Percentiles rank a stretch among this genome's conserved stretches.
Evolutionary conservation across 2,797 vertebrate genomes (phyloP).

Genomic region (Spinibarbus caldwelli): DNA sequence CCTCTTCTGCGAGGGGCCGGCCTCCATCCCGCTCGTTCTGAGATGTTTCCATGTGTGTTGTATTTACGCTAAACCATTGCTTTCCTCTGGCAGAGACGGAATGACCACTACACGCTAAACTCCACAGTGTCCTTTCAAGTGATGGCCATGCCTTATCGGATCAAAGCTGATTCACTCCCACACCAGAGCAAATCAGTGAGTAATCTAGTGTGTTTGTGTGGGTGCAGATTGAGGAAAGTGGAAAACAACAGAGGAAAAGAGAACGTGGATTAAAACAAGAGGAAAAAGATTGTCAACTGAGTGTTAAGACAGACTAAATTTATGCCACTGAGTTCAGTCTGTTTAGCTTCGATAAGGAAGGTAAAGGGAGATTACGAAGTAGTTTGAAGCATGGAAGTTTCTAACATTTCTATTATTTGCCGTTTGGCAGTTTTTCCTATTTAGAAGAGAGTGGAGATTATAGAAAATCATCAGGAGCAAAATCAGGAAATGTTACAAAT

Average conservation of each 20-base stretch:
- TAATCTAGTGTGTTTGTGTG: conserved; percentile 49
- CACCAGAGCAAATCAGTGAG: conserved; percentile 87
- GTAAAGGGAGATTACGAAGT: conserved; percentile 37
- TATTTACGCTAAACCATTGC: conserved; percentile 42
- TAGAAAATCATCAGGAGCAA: background rate
- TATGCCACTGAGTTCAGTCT: no score
- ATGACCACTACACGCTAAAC: conserved; percentile 90
- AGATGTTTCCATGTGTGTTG: conserved; percentile 46
- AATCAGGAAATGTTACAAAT: background rate
- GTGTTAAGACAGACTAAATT: conserved; percentile 22
- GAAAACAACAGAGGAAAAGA: background rate
- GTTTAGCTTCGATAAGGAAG: conserved; percentile 11
- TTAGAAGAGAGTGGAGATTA: no score
- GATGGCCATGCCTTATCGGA: conserved; percentile 88
- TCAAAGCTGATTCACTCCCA: conserved; percentile 83
- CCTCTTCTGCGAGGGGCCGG: background rate
- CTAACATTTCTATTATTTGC: background rate
- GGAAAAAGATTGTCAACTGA: background rate
- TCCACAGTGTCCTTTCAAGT: conserved; percentile 91
- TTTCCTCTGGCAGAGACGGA: conserved; percentile 85
- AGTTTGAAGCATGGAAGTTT: conserved; percentile 23
- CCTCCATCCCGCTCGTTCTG: background rate
- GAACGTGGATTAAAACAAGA: background rate
- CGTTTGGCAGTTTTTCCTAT: background rate
- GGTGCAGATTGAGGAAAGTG: conserved; percentile 11